Evolutionary conservation across 2,797 vertebrate genomes (phyloP).

Genomic region (Saxicola maurus): DNA sequence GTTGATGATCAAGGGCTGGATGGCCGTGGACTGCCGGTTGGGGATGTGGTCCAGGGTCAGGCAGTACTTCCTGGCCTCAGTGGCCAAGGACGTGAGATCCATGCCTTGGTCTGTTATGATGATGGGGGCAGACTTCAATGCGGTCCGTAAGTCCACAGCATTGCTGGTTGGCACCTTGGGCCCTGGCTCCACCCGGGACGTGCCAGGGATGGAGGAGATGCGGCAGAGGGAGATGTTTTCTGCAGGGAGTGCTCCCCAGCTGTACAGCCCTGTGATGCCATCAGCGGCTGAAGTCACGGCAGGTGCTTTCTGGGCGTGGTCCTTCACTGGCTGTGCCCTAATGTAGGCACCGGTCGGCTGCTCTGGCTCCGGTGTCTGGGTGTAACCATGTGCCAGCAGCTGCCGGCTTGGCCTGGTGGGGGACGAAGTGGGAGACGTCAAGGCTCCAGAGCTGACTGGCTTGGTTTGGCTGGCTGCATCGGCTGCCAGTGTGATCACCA

Average conservation of each 20-base stretch:
- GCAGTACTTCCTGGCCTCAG: slow-evolving; percentile 90
- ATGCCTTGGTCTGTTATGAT: slow-evolving; percentile 98
- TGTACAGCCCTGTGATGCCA: slow-evolving; percentile 74
- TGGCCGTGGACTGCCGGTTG: slow-evolving; percentile 85
- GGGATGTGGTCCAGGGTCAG: slow-evolving; percentile 84
- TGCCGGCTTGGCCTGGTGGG: slow-evolving; percentile 83
- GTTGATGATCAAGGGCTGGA: slow-evolving; percentile 96
- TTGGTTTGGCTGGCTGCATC: slow-evolving; percentile 83
- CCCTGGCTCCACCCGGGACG: slow-evolving; percentile 82
- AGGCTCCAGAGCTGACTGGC: slow-evolving; percentile 84
- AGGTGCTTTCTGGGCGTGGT: slow-evolving; percentile 72
- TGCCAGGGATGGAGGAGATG: slow-evolving; percentile 86
- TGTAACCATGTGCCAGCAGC: slow-evolving; percentile 78
- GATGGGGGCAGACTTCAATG: slow-evolving; percentile 86
- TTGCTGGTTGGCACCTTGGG: slow-evolving; percentile 77
- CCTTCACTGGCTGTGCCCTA: slow-evolving; percentile 65
- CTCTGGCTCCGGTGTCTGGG: slow-evolving; percentile 74
- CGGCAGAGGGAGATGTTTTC: slow-evolving; percentile 91
- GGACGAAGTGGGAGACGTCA: slow-evolving; percentile 87
- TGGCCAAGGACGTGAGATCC: slow-evolving; percentile 94
- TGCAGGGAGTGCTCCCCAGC: slow-evolving; percentile 82
- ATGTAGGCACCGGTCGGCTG: slow-evolving; percentile 75
- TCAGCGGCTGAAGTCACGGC: slow-evolving; percentile 70
- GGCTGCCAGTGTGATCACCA: slow-evolving; percentile 87
- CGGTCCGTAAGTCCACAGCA: slow-evolving; percentile 89